Conservation (phyloP, 2,113 vertebrate genomes). For the Craseonycteris thonglongyai region DNA sequence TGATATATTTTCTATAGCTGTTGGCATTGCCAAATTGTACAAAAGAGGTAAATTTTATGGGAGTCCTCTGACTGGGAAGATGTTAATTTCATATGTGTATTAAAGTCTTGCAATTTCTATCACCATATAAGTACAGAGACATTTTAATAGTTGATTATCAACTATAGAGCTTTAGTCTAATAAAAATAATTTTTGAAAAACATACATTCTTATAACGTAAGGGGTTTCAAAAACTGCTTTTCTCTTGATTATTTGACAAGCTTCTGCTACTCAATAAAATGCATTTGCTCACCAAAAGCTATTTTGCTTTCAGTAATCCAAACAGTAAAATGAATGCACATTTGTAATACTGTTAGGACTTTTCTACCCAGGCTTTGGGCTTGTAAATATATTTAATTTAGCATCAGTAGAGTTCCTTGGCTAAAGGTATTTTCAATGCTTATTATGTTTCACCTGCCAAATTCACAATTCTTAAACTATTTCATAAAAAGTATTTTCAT, state of each 20-base stretch:
- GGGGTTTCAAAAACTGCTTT: conserved; percentile 51
- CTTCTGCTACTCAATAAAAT: conserved; percentile 3
- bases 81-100: background rate
- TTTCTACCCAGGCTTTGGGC: conserved; percentile 6
- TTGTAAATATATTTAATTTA: conserved; percentile 25
- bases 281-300: background rate
- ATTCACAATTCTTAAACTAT: conserved; percentile 34
- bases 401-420: conserved; percentile 1
- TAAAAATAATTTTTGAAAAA: conserved; percentile 63
- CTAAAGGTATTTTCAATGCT: conserved; percentile 44
- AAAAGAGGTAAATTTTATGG: conserved; percentile 49
- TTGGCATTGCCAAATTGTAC: conserved; percentile 61
- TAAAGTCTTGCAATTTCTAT: conserved; percentile 45
- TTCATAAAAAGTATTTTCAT: conserved; percentile 54
- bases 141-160: conserved; percentile 64
- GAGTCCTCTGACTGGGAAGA: conserved; percentile 39
- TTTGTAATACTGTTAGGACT: conserved; percentile 4
- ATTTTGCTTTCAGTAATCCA: background rate
- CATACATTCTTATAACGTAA: conserved; percentile 24
- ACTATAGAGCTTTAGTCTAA: conserved; percentile 61
- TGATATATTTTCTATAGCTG: conserved; percentile 32
- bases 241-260: conserved; percentile 38
- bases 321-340: background rate
- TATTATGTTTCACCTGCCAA: conserved; percentile 25
- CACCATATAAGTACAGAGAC: conserved; percentile 34